Conservation (phyloP, 2,797 vertebrate genomes). For the Thamnophis elegans region DNA sequence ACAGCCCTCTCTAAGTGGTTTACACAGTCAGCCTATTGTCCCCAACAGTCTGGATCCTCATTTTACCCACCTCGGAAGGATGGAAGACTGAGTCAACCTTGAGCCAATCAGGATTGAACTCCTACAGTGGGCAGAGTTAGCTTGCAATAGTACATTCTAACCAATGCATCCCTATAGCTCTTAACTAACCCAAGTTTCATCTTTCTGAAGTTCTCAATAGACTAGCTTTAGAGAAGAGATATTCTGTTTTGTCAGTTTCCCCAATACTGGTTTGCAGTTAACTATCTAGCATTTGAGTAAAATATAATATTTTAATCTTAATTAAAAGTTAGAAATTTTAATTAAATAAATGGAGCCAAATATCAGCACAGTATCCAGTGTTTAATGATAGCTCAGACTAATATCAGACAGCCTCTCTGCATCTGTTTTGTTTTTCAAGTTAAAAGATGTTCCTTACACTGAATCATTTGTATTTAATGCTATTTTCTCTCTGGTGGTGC, state of each 20-base stretch:
- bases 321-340: not conserved
- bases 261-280: not conserved
- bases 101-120: not conserved
- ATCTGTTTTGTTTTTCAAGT: not conserved
- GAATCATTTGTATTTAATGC: not conserved
- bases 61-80: not conserved
- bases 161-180: not conserved
- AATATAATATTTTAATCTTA: not conserved
- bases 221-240: not conserved
- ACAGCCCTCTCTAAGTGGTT: not conserved
- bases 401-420: not conserved
- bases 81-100: not conserved
- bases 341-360: not conserved
- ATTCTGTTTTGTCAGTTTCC: not conserved
- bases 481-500: constrained; percentile 75
- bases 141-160: not conserved
- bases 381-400: not conserved
- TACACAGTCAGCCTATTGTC: not conserved
- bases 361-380: not conserved
- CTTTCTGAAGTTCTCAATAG: not conserved
- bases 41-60: not conserved
- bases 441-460: not conserved
- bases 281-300: not conserved
- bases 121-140: not conserved
- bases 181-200: not conserved